Conservation (phyloP, 2,797 vertebrate genomes). For the Hylomyscus alleni region DNA sequence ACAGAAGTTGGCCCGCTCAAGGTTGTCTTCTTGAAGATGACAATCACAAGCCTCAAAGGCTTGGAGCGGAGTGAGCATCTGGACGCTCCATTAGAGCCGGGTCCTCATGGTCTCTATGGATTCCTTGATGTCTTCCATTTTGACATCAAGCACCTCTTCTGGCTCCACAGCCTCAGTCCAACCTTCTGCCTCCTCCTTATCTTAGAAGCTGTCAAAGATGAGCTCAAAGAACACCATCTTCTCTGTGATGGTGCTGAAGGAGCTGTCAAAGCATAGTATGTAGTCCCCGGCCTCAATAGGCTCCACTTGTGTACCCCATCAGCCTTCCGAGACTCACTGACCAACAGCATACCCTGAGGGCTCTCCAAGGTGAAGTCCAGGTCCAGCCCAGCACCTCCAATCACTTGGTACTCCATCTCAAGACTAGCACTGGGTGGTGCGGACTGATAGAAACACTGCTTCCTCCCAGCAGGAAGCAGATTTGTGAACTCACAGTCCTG, state of each 20-base stretch:
- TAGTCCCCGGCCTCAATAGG: constrained; percentile 93
- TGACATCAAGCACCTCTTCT: constrained; percentile 90
- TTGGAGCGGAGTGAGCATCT: constrained; percentile 90
- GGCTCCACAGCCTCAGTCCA: constrained; percentile 87
- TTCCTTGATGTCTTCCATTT: constrained; percentile 93
- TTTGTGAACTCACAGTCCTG: constrained; percentile 93
- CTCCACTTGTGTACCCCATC: constrained; percentile 93
- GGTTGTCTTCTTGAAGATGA: constrained; percentile 94
- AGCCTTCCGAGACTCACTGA: constrained; percentile 92
- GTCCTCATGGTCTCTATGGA: constrained; percentile 90
- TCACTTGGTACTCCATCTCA: constrained; percentile 94
- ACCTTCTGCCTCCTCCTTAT: constrained; percentile 85
- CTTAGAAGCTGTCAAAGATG: constrained; percentile 88
- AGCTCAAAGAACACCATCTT: constrained; percentile 95
- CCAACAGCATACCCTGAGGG: constrained; percentile 90
- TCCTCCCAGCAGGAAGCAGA: constrained; percentile 91
- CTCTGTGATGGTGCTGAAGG: constrained; percentile 93
- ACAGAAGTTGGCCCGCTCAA: constrained; percentile 95
- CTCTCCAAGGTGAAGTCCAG: constrained; percentile 93
- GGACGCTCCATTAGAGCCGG: constrained; percentile 91
- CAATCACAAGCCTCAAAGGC: constrained; percentile 93
- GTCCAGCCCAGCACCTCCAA: constrained; percentile 93
- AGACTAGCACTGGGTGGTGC: constrained; percentile 89
- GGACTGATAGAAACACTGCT: constrained; percentile 94
- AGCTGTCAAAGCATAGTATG: constrained; percentile 95